These are phyloP conservation scores for Schizothorax lantsangensis DNA, from an alignment of 2,797 vertebrate genomes.

Conservation along the genomic window DNA sequence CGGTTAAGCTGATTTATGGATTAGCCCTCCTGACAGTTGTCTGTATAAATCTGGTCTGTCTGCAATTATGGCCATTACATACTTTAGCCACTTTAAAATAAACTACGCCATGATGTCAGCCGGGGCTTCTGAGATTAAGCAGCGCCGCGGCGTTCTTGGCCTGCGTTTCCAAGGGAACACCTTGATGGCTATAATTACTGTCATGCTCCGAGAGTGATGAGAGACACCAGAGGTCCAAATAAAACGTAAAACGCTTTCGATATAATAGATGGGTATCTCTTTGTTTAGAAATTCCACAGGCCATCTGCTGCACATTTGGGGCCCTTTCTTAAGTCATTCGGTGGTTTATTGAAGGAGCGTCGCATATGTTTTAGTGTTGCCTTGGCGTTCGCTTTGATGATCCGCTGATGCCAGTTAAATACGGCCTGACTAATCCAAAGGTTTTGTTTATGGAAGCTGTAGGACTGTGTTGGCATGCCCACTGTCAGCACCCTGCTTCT, in stretches of 20 bases:
- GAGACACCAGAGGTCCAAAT: constrained; percentile 95
- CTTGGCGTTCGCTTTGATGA: constrained; percentile 25
- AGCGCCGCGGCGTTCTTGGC: constrained; percentile 79
- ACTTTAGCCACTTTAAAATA: constrained; percentile 92
- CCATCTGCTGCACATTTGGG: constrained; percentile 82
- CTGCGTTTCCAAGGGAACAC: constrained; percentile 87
- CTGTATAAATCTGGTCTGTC: constrained; percentile 81
- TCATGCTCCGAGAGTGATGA: constrained; percentile 92
- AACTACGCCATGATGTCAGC: constrained; percentile 89
- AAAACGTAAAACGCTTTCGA: constrained; percentile 97
- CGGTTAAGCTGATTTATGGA: constrained; percentile 84
- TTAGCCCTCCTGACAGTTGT: constrained; percentile 72
- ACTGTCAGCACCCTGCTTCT: constrained; percentile 28
- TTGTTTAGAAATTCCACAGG: constrained; percentile 94
- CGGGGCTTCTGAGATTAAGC: constrained; percentile 81
- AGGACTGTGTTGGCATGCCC: constrained; percentile 29
- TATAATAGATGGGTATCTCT: constrained; percentile 93
- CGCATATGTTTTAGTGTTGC: constrained; percentile 41
- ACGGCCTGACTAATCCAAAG: constrained; percentile 15
- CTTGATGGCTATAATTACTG: constrained; percentile 98
- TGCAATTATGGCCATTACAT: constrained; percentile 89
- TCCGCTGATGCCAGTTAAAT: constrained; percentile 26
- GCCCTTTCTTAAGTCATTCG: constrained; percentile 53
- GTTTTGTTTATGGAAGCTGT: constrained; percentile 41
- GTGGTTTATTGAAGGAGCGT: constrained; percentile 48